phyloP scores from a whole-genome alignment of 2,113 vertebrate species.

The Strix uralensis region DNA sequence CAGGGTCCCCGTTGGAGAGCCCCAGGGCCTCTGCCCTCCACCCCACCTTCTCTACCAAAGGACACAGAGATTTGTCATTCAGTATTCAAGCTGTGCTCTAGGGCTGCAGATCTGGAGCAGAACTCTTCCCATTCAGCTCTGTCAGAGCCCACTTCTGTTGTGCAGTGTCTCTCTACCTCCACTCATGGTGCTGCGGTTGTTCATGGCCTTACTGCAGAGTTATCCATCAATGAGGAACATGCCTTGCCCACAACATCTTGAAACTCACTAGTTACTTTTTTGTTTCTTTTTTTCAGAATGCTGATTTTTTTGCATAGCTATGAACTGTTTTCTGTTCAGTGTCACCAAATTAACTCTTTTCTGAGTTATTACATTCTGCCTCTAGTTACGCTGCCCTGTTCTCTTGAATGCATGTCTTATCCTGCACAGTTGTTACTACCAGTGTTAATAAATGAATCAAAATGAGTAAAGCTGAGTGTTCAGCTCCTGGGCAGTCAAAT shows the following conservation, averaged over 20 bases:
- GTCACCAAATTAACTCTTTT: neutral
- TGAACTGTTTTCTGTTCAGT: neutral
- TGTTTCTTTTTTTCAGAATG: neutral
- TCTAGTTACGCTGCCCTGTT: neutral
- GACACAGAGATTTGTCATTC: accelerated
- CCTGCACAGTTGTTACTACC: neutral
- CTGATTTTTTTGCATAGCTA: neutral
- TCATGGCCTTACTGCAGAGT: neutral
- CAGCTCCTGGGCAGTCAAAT: neutral
- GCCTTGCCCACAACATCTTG: neutral
- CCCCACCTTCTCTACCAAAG: neutral
- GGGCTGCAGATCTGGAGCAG: neutral
- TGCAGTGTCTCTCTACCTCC: neutral
- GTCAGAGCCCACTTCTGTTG: neutral
- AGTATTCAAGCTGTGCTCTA: neutral
- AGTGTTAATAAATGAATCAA: neutral
- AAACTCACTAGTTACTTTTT: neutral
- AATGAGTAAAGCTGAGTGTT: neutral
- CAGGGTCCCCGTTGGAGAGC: accelerated
- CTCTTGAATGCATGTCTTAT: neutral
- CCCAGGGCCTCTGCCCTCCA: accelerated
- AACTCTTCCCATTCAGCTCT: neutral
- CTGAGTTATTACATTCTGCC: neutral
- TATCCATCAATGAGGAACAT: neutral
- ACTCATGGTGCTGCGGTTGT: neutral